Conservation (phyloP, 2,888 invertebrate genomes). For the Antheraea assamensis region DNA sequence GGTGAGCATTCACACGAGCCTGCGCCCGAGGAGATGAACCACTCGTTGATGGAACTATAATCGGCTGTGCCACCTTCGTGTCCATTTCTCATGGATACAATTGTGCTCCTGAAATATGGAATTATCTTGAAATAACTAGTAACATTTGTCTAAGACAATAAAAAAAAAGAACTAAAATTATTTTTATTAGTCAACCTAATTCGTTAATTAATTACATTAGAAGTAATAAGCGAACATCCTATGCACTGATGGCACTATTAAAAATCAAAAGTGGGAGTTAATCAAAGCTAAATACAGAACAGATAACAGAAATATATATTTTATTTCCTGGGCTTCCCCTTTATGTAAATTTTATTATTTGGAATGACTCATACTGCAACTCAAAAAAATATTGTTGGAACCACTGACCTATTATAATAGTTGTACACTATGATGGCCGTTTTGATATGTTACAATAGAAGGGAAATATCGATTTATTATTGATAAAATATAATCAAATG, state of each 20-base stretch:
- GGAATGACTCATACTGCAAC: not conserved
- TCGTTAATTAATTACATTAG: too few relatives aligned
- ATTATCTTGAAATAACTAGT: not conserved
- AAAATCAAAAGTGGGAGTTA: not conserved
- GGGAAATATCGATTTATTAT: too few relatives aligned
- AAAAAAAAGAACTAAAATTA: too few relatives aligned
- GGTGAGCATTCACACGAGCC: not conserved
- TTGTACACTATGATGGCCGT: too few relatives aligned
- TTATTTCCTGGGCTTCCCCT: not conserved
- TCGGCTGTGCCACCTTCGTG: not conserved
- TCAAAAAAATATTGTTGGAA: not conserved
- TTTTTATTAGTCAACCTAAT: too few relatives aligned
- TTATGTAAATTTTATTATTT: not conserved
- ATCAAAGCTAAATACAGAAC: not conserved
- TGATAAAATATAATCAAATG: too few relatives aligned
- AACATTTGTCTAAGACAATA: too few relatives aligned
- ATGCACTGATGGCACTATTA: not conserved
- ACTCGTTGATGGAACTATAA: not conserved
- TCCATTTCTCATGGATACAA: constrained; percentile 56
- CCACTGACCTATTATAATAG: too few relatives aligned
- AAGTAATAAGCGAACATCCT: too few relatives aligned
- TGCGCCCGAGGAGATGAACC: not conserved
- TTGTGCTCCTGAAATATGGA: constrained; percentile 39
- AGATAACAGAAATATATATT: not conserved
- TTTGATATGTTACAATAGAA: too few relatives aligned